Percentiles rank a stretch among this genome's conserved stretches.
Evolutionary conservation across 2,113 vertebrate species (phyloP).

Genomic region (Alethe diademata): DNA sequence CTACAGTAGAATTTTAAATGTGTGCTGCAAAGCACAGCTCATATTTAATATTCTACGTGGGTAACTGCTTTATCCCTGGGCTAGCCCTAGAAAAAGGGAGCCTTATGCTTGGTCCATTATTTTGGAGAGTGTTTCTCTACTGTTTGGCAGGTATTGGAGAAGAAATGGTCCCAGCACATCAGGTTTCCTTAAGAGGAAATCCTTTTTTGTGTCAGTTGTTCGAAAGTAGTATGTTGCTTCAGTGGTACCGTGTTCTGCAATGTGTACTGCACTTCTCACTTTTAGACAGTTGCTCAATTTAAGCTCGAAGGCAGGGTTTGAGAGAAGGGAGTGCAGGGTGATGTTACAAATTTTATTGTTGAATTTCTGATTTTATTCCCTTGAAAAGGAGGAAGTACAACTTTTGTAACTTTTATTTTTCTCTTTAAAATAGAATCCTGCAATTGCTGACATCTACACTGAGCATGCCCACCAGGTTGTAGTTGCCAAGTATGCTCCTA

Average conservation of each 20-base stretch:
- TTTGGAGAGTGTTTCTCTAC: background rate
- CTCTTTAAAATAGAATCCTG: conserved; percentile 83
- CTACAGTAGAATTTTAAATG: background rate
- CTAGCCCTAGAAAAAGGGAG: background rate
- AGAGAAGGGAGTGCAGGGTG: background rate
- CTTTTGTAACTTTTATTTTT: background rate
- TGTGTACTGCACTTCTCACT: background rate
- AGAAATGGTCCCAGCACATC: background rate
- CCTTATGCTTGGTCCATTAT: background rate
- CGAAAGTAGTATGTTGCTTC: background rate
- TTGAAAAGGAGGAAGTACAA: background rate
- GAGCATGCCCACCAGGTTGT: conserved; percentile 91
- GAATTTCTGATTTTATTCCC: background rate
- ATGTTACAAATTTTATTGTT: background rate
- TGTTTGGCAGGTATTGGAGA: background rate
- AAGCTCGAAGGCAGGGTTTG: background rate
- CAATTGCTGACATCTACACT: conserved; percentile 94
- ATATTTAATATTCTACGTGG: background rate
- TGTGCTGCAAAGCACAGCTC: background rate
- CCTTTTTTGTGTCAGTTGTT: background rate
- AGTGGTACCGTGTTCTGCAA: background rate
- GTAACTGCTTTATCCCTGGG: background rate
- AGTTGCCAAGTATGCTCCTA: conserved; percentile 94
- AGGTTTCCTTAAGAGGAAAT: background rate
- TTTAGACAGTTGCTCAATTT: background rate